Evolutionary conservation across 2,797 vertebrate species (phyloP), one percentile per base, ranked within the genome.

Genomic region (Megalops cyprinoides): DNA sequence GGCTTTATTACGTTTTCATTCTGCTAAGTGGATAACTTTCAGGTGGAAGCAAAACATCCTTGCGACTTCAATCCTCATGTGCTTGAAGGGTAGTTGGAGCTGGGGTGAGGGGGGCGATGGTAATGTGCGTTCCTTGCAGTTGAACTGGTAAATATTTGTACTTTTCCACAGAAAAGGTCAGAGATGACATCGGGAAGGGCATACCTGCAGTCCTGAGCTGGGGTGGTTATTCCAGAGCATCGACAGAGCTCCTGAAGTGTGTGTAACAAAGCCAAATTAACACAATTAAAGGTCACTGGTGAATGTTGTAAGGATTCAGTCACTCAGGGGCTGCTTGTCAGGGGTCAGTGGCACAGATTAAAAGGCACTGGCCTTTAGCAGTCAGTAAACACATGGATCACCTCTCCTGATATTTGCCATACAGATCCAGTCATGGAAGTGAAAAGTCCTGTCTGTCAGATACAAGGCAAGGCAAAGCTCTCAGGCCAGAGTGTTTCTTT

Each of bases 201-300:
- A 23, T 65, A 18, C 48, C 20, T 77, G 71, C 65, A 14, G n/a
- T 56, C 12, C 49, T 15, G 25, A 28, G 23, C 60, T 76, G 18
- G 62, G 1, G 31, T 73, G 80, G 74, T 28, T 81, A 31, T 1
- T 28, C 20, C 37, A 76, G 82, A 78, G 81, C 83, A 88, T 89
- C 88, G 88, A 87, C 86, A 82, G 84, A 84, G 83, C 58, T 84
- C 14, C 82, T 75, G 85, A 91, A 93, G 88, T 79, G n/a, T 84
- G 82, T 84, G 83, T 89, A 89, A 87, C 89, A 88, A 90, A 92
- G 88, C 87, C 88, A 90, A 81, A 85, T 90, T 90, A 87, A 84
- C 85, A 87, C 86, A 90, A 93, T 93, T 90, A 87, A 90, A 91
- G 88, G 86, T 91, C 90, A 86, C 81, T 87, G 78, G 87, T 88